Percentiles rank a stretch among this genome's conserved stretches.
phyloP scores from a whole-genome alignment of 2,888 invertebrate genomes.

The Lithosia quadra region DNA sequence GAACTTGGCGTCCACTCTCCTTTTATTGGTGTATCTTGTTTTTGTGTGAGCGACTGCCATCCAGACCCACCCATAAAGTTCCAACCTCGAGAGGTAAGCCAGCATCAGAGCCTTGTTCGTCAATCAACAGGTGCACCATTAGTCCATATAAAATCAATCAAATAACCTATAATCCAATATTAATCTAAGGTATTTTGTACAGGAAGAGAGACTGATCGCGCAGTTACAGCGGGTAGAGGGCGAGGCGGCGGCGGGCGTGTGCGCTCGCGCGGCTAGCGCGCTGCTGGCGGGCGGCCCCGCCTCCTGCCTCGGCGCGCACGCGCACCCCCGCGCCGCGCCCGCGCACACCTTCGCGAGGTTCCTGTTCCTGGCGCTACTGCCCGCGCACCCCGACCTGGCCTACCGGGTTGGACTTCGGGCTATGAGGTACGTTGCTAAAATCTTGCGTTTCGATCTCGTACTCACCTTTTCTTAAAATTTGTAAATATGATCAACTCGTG shows the following conservation, averaged over 20 bases:
- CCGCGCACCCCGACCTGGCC: slow-evolving; percentile 92
- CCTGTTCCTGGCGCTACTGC: slow-evolving; percentile 92
- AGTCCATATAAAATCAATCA: not conserved
- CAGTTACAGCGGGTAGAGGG: slow-evolving; percentile 92
- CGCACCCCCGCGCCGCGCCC: slow-evolving; percentile 93
- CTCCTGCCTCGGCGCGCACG: slow-evolving; percentile 90
- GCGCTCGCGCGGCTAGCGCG: slow-evolving; percentile 89
- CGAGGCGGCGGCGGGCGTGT: slow-evolving; percentile 90
- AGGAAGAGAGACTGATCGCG: slow-evolving; percentile 92
- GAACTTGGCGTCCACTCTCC: too few species aligned
- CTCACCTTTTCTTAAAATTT: too few species aligned
- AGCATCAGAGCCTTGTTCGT: too few species aligned
- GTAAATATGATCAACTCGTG: not conserved
- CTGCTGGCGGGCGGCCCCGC: slow-evolving; percentile 92
- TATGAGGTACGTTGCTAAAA: slow-evolving; percentile 81
- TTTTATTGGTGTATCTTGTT: too few species aligned
- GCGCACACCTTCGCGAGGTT: slow-evolving; percentile 95
- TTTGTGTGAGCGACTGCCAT: too few species aligned
- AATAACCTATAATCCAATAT: not conserved
- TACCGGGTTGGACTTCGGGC: slow-evolving; percentile 93
- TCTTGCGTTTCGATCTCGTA: not conserved
- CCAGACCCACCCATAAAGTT: too few species aligned
- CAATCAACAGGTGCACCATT: too few species aligned
- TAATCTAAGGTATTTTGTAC: slow-evolving; percentile 49
- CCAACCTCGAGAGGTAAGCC: too few species aligned